Evolutionary conservation across 2,113 vertebrate species (phyloP).

Genomic region (Neogale vison): DNA sequence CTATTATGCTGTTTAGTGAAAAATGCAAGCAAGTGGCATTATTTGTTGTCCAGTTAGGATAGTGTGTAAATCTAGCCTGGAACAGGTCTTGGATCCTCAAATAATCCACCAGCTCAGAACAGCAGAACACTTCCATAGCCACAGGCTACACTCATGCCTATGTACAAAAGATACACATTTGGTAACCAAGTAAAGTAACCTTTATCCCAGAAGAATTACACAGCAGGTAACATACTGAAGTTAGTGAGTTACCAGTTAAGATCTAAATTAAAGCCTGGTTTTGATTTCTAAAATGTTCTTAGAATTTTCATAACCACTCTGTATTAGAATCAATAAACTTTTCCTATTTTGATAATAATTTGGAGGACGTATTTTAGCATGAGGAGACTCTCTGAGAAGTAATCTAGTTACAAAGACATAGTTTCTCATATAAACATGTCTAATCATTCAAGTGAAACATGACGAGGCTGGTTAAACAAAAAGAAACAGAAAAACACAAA

Average conservation of each 20-base stretch:
- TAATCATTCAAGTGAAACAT: conserved; percentile 40
- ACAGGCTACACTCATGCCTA: background rate
- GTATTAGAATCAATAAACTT: conserved; percentile 31
- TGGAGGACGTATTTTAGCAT: conserved; percentile 2
- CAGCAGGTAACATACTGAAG: background rate
- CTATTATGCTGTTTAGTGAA: background rate
- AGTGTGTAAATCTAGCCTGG: background rate
- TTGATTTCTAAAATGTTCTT: conserved; percentile 17
- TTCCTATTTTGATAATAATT: conserved; percentile 37
- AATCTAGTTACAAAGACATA: background rate
- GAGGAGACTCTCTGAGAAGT: conserved; percentile 7
- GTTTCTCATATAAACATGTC: conserved; percentile 25
- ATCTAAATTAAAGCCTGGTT: background rate
- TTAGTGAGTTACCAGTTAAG: background rate
- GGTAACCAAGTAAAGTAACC: conserved; percentile 7
- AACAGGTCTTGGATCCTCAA: background rate
- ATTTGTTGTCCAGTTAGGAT: background rate
- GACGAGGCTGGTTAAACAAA: conserved; percentile 9
- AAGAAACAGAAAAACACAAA: conserved; percentile 23
- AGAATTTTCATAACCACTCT: conserved; percentile 36
- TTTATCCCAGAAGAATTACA: conserved; percentile 1
- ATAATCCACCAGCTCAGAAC: background rate
- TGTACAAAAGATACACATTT: conserved; percentile 38
- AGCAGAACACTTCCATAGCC: background rate
- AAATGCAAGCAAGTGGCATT: background rate